Conservation (phyloP, 2,797 vertebrate species). For the Propithecus perrieri region DNA sequence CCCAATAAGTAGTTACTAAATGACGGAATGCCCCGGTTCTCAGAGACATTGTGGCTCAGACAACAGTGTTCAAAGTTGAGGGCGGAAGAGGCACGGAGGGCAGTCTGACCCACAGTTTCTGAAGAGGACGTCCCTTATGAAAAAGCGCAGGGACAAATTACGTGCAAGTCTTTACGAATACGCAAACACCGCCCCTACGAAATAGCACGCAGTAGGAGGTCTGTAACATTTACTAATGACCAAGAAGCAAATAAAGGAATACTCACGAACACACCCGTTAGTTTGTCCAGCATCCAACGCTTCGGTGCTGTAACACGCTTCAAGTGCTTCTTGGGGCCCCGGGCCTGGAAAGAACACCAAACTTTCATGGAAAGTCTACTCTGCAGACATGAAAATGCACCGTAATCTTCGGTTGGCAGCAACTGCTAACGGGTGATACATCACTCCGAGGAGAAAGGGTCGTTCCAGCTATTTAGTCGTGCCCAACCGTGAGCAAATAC, state of each 20-base stretch:
- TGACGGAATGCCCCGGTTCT: background rate
- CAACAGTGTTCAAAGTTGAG: background rate
- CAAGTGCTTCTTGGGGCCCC: conserved; percentile 97
- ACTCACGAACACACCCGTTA: conserved; percentile 96
- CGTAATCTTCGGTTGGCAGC: background rate
- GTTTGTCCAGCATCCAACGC: conserved; percentile 97
- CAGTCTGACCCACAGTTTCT: background rate
- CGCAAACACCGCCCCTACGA: background rate
- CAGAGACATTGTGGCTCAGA: background rate
- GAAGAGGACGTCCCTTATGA: background rate
- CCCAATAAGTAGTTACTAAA: background rate
- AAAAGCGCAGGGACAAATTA: background rate
- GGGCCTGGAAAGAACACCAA: conserved; percentile 85
- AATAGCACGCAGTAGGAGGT: background rate
- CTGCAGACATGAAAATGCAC: too few relatives aligned
- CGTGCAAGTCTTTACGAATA: rapidly evolving
- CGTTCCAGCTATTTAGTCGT: background rate
- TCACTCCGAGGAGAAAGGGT: background rate
- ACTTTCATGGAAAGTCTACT: background rate
- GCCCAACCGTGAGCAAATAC: background rate
- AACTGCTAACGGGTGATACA: background rate
- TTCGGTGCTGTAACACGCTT: conserved; percentile 96
- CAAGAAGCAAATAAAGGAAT: background rate
- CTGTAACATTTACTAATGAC: background rate
- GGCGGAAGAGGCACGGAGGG: too few relatives aligned